Percentiles rank a stretch among this genome's conserved stretches.
These are phyloP conservation scores for Lepetodrilus schrolli DNA, from an alignment of 2,888 invertebrate genomes.

Conservation along the genomic window DNA sequence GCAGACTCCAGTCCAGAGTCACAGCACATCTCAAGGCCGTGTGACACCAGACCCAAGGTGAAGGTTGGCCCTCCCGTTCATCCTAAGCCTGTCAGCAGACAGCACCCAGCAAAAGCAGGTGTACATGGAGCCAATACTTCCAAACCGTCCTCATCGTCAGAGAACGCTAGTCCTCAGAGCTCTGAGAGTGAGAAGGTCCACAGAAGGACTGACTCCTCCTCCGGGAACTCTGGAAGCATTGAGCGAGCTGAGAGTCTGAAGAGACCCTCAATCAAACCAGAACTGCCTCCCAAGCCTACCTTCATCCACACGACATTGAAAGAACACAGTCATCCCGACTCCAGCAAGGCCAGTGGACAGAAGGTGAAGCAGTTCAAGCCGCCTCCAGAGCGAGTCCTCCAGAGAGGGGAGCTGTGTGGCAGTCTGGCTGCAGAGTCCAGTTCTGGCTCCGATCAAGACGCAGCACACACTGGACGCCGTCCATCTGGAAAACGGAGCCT, in stretches of 20 bases:
- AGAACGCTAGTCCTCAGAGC: conserved; percentile 41
- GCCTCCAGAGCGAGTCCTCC: conserved; percentile 27
- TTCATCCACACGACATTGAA: conserved; percentile 49
- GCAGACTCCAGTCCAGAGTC: conserved; percentile 16
- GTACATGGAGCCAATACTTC: no score
- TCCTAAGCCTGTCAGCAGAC: not conserved
- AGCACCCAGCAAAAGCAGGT: not conserved
- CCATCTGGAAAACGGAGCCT: conserved; percentile 59
- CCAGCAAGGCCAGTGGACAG: conserved; percentile 34
- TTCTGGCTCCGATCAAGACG: conserved; percentile 68
- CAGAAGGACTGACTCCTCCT: conserved; percentile 23
- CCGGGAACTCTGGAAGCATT: conserved; percentile 17
- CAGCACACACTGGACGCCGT: conserved; percentile 47
- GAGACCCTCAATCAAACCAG: conserved; percentile 45
- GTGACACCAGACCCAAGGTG: not conserved
- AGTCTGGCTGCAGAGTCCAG: conserved; percentile 58
- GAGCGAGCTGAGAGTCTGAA: conserved; percentile 28
- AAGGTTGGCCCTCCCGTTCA: conserved; percentile 8
- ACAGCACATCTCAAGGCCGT: not conserved
- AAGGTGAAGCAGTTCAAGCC: conserved; percentile 50
- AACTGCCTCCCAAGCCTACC: conserved; percentile 61
- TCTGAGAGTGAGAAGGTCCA: conserved; percentile 37
- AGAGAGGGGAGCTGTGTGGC: conserved; percentile 36
- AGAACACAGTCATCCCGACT: conserved; percentile 47
- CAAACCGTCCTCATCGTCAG: conserved; percentile 34